Conservation (phyloP, 1,140 invertebrate genomes). For the Thrips palmi region DNA sequence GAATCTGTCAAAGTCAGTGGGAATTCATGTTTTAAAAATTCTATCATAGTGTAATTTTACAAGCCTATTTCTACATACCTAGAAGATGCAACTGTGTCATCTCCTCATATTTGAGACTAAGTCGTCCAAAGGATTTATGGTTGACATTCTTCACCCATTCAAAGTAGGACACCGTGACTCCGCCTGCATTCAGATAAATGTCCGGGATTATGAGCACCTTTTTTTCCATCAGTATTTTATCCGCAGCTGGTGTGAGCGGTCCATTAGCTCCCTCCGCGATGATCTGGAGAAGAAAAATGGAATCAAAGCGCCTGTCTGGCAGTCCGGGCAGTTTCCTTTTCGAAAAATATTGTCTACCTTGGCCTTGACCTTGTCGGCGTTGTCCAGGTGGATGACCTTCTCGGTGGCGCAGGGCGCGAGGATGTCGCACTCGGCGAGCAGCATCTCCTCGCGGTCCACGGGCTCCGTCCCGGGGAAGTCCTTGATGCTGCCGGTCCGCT, state of each 20-base stretch:
- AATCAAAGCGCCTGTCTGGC: background rate
- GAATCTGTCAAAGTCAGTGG: constrained; percentile 26
- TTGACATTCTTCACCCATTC: constrained; percentile 87
- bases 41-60: background rate
- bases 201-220: constrained; percentile 72
- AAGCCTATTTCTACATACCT: background rate
- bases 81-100: background rate
- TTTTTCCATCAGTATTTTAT: constrained; percentile 52
- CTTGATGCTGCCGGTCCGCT: constrained; percentile 48
- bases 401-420: constrained; percentile 71
- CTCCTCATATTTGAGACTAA: constrained; percentile 65
- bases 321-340: background rate
- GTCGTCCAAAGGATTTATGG: constrained; percentile 71
- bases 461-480: constrained; percentile 54
- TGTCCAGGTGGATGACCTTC: constrained; percentile 54
- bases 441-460: constrained; percentile 30
- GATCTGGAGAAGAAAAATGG: constrained; percentile 3
- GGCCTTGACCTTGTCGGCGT: constrained; percentile 58
- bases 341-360: constrained; percentile 28
- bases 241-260: constrained; percentile 65
- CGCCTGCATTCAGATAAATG: constrained; percentile 19
- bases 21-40: background rate
- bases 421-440: constrained; percentile 72
- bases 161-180: constrained; percentile 82
- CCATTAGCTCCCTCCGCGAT: constrained; percentile 72